Base-by-base conservation (phyloP, 2,113 vertebrate species). In the Brienomyrus longianalis region DNA sequence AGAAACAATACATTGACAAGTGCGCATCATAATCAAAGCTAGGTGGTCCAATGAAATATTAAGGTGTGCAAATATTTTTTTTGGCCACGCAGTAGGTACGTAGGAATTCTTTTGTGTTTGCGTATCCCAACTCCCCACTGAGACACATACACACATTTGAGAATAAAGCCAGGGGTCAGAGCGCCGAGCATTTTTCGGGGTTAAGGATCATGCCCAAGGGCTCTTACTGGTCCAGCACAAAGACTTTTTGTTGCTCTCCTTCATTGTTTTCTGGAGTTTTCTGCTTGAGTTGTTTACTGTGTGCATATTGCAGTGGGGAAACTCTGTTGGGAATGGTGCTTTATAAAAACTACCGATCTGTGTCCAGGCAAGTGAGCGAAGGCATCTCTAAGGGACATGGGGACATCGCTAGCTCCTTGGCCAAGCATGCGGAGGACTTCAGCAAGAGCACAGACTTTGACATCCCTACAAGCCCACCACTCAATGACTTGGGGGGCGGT, bases 301-400 rank as follows among this genome's bases (percentile, higher is more conserved):
- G 74, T 2, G 74, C 17, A 17, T 7, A 7, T 43, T 77, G 13
- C 70, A 19, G 13, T 35, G 31, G 70, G 31, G 70, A 15, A 17
- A 39, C 7, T 80, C 31, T 80, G 74, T 43, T 80, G 70, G 70
- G 31, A 77, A 39, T n/a, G 80, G 83, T 84, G 19, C 43, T 84
- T 84, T 47, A 48, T n/a, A 23, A 9, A 43, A 15, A 11, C 83
- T 21, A 48, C 39, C 5, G 39, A 48, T 43, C 56, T 91, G 51
- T 90, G 83, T 91, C 45, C 95, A 99, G 98, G 94, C 97, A 98
- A 94, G 96, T 97, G 92, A 97, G 97, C 0, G 97, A 98, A 90
- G 97, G 97, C 0, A 92, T 95, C 66, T 98, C 97, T 98, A 97
- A 95, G 70, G 92, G 96, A 3, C 96, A 96, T 0, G 94, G 96